phyloP scores from a whole-genome alignment of 2,888 invertebrate species.

The Ophion obscuratus region DNA sequence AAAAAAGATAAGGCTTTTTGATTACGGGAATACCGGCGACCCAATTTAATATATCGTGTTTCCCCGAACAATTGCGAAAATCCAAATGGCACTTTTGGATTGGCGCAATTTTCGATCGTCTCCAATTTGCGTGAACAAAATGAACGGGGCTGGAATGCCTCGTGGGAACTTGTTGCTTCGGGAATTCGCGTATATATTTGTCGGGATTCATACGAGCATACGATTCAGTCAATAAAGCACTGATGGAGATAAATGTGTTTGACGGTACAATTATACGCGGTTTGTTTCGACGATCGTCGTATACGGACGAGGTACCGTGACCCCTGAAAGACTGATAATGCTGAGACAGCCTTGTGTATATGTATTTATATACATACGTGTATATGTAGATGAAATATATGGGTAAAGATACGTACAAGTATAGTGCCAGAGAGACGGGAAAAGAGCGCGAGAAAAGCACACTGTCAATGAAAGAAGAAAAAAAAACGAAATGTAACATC shows the following conservation, averaged over 20 bases:
- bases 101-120: too few species aligned
- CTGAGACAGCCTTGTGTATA: constrained; percentile 10
- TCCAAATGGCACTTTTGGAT: too few species aligned
- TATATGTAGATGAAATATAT: constrained; percentile 47
- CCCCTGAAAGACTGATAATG: constrained; percentile 59
- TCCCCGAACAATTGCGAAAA: too few species aligned
- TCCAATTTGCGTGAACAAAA: background rate
- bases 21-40: too few species aligned
- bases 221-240: constrained; percentile 28
- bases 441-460: background rate
- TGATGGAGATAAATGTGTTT: constrained; percentile 48
- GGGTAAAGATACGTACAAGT: background rate
- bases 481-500: background rate
- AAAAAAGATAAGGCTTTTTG: background rate
- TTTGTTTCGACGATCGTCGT: constrained; percentile 53
- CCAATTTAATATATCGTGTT: too few species aligned
- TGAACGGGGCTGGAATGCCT: background rate
- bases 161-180: background rate
- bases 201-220: constrained; percentile 11
- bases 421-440: background rate
- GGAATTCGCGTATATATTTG: constrained; percentile 1
- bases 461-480: background rate
- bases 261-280: constrained; percentile 50
- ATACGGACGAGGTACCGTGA: constrained; percentile 56
- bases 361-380: background rate